phyloP scores from a whole-genome alignment of 30 jellyfish, hydroid and myxozoan genomes.

The Turritopsis rubra region DNA sequence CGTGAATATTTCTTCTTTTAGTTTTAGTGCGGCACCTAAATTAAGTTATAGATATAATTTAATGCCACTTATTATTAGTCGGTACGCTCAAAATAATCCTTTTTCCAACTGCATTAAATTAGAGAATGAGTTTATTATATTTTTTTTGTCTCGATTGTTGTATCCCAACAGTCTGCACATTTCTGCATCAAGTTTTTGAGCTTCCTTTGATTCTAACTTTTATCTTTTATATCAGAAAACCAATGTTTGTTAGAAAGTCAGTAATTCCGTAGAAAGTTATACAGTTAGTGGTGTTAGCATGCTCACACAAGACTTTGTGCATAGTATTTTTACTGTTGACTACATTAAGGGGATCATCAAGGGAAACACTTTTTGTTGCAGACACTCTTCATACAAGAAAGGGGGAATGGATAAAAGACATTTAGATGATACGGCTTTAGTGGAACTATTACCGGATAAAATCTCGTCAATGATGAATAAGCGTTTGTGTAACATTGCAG shows the following conservation, averaged over 20 bases:
- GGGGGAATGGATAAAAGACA: not conserved
- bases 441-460: not conserved
- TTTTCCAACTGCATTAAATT: too few species aligned
- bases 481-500: not conserved
- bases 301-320: not conserved
- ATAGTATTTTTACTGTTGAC: not conserved
- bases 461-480: not conserved
- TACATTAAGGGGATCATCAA: not conserved
- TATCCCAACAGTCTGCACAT: not conserved
- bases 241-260: not conserved
- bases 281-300: not conserved
- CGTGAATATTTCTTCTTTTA: too few species aligned
- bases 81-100: too few species aligned
- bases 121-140: too few species aligned
- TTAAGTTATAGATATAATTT: too few species aligned
- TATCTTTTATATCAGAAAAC: not conserved
- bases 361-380: not conserved
- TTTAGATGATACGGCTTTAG: not conserved
- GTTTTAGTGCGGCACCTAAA: too few species aligned
- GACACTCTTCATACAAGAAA: not conserved
- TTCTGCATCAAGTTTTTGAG: not conserved
- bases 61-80: too few species aligned
- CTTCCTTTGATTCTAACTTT: not conserved
- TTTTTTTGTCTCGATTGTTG: too few species aligned
- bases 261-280: not conserved